These are phyloP conservation scores for Austrolebias charrua DNA, from an alignment of 2,797 vertebrate genomes.

Conservation along the genomic window DNA sequence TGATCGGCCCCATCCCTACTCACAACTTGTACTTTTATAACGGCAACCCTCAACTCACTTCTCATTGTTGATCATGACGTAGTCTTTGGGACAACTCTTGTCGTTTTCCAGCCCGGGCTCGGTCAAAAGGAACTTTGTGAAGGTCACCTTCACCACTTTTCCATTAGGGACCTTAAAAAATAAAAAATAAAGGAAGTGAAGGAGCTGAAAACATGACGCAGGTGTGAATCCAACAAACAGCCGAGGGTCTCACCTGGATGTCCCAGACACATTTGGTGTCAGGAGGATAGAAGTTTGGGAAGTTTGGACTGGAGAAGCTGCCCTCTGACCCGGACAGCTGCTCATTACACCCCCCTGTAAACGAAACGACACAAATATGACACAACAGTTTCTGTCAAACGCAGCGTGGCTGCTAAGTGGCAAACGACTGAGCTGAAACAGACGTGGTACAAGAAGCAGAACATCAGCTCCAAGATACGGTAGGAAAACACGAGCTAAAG, in stretches of 20 bases:
- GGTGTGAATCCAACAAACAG: background rate
- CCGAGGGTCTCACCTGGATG: conserved; percentile 81
- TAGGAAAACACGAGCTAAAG: too few relatives aligned
- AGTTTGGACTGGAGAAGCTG: conserved; percentile 85
- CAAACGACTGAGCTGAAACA: too few relatives aligned
- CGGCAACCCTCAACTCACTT: conserved; percentile 74
- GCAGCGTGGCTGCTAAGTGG: too few relatives aligned
- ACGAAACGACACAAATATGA: background rate
- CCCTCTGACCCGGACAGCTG: conserved; percentile 69
- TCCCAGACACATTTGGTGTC: conserved; percentile 80
- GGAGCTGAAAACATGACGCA: background rate
- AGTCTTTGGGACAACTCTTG: conserved; percentile 84
- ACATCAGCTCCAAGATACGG: too few relatives aligned
- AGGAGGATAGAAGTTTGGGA: conserved; percentile 89
- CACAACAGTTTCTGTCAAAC: too few relatives aligned
- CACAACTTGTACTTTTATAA: too few relatives aligned
- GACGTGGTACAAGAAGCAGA: too few relatives aligned
- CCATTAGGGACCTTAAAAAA: conserved; percentile 80
- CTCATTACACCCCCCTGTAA: conserved; percentile 77
- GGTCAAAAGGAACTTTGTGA: conserved; percentile 84
- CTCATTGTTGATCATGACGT: conserved; percentile 80
- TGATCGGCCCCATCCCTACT: too few relatives aligned
- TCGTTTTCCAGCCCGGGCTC: conserved; percentile 50
- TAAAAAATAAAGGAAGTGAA: background rate
- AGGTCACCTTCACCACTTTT: conserved; percentile 84